phyloP scores from a whole-genome alignment of 2,113 vertebrate genomes.

The Lepisosteus oculatus region DNA sequence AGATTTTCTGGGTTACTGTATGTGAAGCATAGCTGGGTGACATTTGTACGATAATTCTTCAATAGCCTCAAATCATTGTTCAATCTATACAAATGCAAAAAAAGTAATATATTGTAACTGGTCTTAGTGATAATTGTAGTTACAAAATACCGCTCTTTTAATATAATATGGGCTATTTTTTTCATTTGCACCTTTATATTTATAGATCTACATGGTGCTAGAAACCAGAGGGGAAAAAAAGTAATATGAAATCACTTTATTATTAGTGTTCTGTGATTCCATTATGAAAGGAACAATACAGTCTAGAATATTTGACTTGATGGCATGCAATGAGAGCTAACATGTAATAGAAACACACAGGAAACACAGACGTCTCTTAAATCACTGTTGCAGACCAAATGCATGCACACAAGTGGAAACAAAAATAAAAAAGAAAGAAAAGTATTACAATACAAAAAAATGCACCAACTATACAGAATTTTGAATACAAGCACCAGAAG shows the following conservation, averaged over 20 bases:
- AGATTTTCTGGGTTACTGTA: no score
- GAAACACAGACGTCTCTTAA: constrained; percentile 67
- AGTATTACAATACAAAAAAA: constrained; percentile 60
- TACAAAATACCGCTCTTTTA: no score
- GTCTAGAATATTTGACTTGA: constrained; percentile 66
- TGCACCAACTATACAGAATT: constrained; percentile 59
- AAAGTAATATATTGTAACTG: no score
- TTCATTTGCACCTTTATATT: no score
- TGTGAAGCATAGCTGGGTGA: no score
- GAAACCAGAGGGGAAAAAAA: constrained; percentile 59
- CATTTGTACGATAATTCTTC: no score
- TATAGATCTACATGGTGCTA: constrained; percentile 10
- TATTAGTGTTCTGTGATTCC: constrained; percentile 83
- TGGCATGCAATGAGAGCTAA: constrained; percentile 84
- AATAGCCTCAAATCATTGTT: no score
- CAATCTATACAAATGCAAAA: no score
- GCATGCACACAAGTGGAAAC: constrained; percentile 74
- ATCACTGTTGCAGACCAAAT: constrained; percentile 58
- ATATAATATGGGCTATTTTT: no score
- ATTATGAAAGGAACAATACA: constrained; percentile 80
- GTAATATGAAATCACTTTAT: constrained; percentile 79
- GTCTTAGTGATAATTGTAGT: no score
- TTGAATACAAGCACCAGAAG: constrained; percentile 63
- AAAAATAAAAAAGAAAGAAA: constrained; percentile 44
- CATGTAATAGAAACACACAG: constrained; percentile 70